Base-by-base conservation (phyloP, 1,140 invertebrate species). In the Drosophila novamexicana region DNA sequence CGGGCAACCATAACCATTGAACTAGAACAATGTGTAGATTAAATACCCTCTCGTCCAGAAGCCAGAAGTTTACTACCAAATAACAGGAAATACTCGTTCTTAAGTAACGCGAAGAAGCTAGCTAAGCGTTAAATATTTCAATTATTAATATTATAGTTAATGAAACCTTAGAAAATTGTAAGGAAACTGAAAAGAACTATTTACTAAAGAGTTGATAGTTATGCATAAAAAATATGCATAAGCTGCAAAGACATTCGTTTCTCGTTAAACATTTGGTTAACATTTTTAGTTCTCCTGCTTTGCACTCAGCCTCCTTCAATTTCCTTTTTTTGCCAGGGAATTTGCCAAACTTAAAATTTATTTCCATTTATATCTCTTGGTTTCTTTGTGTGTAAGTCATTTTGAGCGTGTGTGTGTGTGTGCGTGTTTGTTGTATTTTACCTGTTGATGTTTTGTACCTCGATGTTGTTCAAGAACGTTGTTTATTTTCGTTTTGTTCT, bases 401-500 rank as follows among this genome's bases (percentile, higher is more conserved):
- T 61, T 32, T 52, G 9, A 22, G 37, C 44, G 50, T 12, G 18
- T 42, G 29, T 78, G 18, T 18, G 36, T 44, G 40, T 69, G 32
- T 22, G 44, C 65, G 32, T 71, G 12, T 40, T 37, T 53, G 53
- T 70, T 79, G 64, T 71, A 63, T 73, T 79, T 73, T 57, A 72
- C 40, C 74, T 71, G 54, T 74, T 80, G 74, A 53, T 77, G 74
- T 79, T 79, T 73, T 69, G 40, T 70, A 42, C 73, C 58, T 88
- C 50, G 56, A 84, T 83, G 69, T 79, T 83, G 72, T 84, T 84
- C 50, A 44, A 50, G 59, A 78, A 68, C 58, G 75, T 78, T 86
- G 44, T 84, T 72, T 62, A 63, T 56, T 86, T 81, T 64, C 6
- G 18, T 65, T 85, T 85, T 14, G 39, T 72, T 36, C 39, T 64